Conservation (phyloP, 1,140 invertebrate genomes). For the Oryctes rhinoceros region DNA sequence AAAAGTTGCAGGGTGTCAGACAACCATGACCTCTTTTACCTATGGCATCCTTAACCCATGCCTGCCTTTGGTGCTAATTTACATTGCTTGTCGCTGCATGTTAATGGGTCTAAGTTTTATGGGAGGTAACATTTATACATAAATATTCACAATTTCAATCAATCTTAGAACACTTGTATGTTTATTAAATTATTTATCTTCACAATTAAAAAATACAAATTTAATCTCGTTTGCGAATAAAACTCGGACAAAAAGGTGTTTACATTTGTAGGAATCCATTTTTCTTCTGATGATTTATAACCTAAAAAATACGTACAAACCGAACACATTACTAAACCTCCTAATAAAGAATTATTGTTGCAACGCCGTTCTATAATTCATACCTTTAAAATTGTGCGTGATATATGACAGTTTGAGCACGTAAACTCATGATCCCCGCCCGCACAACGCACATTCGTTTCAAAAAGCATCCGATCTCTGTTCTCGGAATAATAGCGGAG, state of each 20-base stretch:
- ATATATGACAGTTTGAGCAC: constrained; percentile 30
- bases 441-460: neutral
- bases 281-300: neutral
- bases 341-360: constrained; percentile 28
- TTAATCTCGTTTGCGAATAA: no score
- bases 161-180: no score
- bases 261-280: neutral
- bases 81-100: no score
- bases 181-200: neutral
- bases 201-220: neutral
- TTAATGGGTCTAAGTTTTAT: no score
- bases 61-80: no score
- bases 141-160: no score
- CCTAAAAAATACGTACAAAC: neutral
- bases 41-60: no score
- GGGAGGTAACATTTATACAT: no score
- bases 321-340: neutral
- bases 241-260: neutral
- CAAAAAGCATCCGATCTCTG: neutral
- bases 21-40: no score
- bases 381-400: constrained; percentile 22
- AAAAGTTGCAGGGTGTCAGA: no score
- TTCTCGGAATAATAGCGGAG: constrained; percentile 25
- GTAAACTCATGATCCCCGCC: constrained; percentile 7
- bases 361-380: constrained; percentile 22